These are phyloP conservation scores for Lymantria dispar DNA, from an alignment of 2,888 invertebrate genomes.

Conservation along the genomic window DNA sequence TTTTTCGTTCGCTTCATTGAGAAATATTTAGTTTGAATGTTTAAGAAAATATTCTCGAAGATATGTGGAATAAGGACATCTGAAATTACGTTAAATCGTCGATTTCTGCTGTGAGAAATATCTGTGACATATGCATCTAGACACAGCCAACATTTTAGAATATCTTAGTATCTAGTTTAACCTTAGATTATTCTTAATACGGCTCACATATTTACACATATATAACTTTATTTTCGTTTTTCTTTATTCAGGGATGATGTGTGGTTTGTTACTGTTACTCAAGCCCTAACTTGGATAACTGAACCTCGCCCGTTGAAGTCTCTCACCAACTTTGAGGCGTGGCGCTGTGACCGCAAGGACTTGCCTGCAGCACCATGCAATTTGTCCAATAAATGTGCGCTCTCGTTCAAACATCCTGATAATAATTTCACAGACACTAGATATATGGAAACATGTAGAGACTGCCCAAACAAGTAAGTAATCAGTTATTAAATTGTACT, in stretches of 20 bases:
- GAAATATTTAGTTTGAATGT: too few species aligned
- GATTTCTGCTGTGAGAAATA: too few species aligned
- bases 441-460: constrained; percentile 93
- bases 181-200: not conserved
- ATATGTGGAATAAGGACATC: too few species aligned
- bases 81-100: too few species aligned
- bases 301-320: constrained; percentile 89
- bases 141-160: too few species aligned
- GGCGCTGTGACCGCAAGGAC: constrained; percentile 90
- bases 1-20: too few species aligned
- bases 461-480: constrained; percentile 89
- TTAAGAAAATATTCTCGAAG: too few species aligned
- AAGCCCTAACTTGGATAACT: constrained; percentile 95
- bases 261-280: constrained; percentile 93
- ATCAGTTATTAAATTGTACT: too few species aligned
- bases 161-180: not conserved
- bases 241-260: constrained; percentile 87
- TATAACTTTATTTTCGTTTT: not conserved
- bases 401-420: constrained; percentile 89
- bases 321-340: constrained; percentile 88
- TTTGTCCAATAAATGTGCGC: constrained; percentile 91
- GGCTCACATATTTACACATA: not conserved
- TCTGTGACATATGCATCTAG: too few species aligned
- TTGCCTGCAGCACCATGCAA: constrained; percentile 90
- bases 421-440: constrained; percentile 90